Percentiles rank a stretch among this genome's conserved stretches.
Conservation (phyloP, 2,113 vertebrate species). For the Urocolius indicus region DNA sequence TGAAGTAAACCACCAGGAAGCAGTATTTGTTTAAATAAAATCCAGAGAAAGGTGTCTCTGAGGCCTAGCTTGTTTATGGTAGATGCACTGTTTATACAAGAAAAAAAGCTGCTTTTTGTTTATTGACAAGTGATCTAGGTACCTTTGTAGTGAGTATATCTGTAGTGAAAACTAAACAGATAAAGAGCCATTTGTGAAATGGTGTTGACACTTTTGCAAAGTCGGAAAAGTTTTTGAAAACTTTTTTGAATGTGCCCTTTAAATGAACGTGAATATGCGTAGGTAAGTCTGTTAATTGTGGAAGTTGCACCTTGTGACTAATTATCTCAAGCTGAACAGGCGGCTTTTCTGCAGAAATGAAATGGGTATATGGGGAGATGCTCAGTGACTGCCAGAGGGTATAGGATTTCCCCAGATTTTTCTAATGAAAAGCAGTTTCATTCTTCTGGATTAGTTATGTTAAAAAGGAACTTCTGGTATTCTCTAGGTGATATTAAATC, state of each 20-base stretch:
- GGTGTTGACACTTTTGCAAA: neutral
- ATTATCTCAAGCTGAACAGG: neutral
- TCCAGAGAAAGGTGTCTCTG: neutral
- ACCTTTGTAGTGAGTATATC: neutral
- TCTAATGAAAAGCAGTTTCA: neutral
- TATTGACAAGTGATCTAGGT: neutral
- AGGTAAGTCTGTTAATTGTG: neutral
- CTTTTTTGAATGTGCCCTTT: neutral
- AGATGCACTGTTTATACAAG: neutral
- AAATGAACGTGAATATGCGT: neutral
- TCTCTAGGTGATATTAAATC: neutral
- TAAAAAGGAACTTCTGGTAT: neutral
- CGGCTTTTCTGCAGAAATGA: neutral
- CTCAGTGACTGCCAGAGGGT: neutral
- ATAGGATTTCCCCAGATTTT: neutral
- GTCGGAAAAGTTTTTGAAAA: neutral
- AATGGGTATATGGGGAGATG: neutral
- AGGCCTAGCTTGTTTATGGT: neutral
- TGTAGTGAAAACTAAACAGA: neutral
- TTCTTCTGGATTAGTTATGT: neutral
- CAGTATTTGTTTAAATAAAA: neutral
- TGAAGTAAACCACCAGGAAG: neutral
- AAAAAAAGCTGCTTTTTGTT: neutral
- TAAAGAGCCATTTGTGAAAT: neutral
- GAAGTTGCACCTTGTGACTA: neutral